Conservation (phyloP, 2,113 vertebrate species). For the Hippolais icterina region DNA sequence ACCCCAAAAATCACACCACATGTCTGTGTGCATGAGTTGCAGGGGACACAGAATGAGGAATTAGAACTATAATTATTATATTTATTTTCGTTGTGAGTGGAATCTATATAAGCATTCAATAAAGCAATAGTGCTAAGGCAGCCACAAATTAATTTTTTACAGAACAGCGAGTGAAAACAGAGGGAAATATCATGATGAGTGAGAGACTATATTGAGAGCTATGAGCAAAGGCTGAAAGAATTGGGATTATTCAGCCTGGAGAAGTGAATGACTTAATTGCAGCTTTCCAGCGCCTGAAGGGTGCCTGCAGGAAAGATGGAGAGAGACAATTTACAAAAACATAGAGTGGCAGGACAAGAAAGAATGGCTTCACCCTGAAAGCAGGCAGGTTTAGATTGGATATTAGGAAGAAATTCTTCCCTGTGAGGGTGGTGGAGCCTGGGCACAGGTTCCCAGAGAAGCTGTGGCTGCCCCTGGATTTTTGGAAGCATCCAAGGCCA, state of each 20-base stretch:
- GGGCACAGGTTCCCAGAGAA: neutral
- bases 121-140: neutral
- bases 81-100: neutral
- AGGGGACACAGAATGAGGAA: neutral
- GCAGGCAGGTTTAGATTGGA: rapidly evolving
- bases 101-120: neutral
- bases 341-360: neutral
- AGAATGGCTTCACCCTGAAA: neutral
- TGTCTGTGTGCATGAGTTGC: neutral
- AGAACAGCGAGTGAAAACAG: neutral
- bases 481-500: neutral
- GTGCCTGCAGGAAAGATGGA: neutral
- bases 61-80: neutral
- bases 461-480: neutral
- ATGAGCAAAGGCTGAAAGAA: neutral
- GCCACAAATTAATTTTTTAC: neutral
- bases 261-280: neutral
- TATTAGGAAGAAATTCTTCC: neutral
- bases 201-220: neutral
- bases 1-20: neutral
- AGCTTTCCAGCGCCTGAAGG: neutral
- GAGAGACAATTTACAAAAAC: neutral
- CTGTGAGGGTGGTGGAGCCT: rapidly evolving
- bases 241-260: neutral
- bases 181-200: neutral